Base-by-base conservation (phyloP, 1,140 invertebrate species). In the Oncopodura yosiiana region DNA sequence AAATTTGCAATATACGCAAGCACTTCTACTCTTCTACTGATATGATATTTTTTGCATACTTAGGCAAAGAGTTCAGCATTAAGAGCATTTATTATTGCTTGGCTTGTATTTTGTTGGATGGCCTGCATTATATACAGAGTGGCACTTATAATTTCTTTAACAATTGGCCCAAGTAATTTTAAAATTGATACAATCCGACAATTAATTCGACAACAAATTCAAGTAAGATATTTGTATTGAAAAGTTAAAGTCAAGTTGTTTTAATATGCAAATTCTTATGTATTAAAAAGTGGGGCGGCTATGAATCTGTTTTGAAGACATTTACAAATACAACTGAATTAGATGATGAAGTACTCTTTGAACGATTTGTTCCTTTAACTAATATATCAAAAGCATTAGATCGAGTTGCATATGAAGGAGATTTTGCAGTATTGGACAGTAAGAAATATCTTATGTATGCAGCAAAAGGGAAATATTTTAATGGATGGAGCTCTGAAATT, bases 41-140 rank as follows among this genome's bases (percentile, higher is more conserved):
- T 8, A 34, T n/a, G n/a, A n/a, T n/a, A n/a, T n/a, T n/a, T n/a
- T n/a, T n/a, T n/a, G n/a, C n/a, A n/a, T n/a, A n/a, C n/a, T n/a
- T n/a, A n/a, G n/a, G n/a, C n/a, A n/a, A n/a, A 34, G 30, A 50
- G 55, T 48, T 60, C 58, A 6, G 38, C 55, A 14, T 23, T 64
- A 14, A 18, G 62, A 42, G 16, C 58, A 2, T 61, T 64, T 41
- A 61, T 64, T 11, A 51, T 64, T 51, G 27, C 58, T 1, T 64
- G 62, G 62, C 32, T 64, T 4, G 27, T 64, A 5, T 64, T 64
- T 50, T 64, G 62, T 34, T 64, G 62, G 62, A 29, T 64, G 0
- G 42, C 55, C 1, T 26, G 8, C 21, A 64, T 64, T 23, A 29
- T 64, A 8, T 64, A 64, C 37, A 32, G 62, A 12, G 60, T 62